These are phyloP conservation scores for Epistrophe grossulariae DNA, from an alignment of 2,888 invertebrate genomes.

Conservation along the genomic window DNA sequence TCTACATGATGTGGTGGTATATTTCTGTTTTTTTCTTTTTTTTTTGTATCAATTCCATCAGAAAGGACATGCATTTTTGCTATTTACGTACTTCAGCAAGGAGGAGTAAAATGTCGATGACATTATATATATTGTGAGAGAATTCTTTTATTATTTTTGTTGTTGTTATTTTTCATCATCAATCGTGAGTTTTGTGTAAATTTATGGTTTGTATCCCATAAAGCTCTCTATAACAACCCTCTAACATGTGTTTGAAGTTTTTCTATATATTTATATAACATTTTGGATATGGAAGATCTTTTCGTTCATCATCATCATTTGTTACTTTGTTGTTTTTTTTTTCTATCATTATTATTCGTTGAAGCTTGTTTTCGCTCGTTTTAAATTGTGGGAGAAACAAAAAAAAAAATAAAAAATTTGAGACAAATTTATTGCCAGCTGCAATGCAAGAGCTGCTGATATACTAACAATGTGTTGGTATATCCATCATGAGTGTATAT, in stretches of 20 bases:
- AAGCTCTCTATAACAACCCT: neutral
- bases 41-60: neutral
- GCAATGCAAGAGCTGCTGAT: slow-evolving; percentile 52
- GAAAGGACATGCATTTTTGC: slow-evolving; percentile 5
- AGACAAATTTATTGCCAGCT: slow-evolving; percentile 70
- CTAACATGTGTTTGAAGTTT: slow-evolving; percentile 12
- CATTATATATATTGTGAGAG: slow-evolving; percentile 2
- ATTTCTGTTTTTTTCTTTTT: neutral
- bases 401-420: slow-evolving; percentile 22
- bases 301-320: slow-evolving; percentile 71
- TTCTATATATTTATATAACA: neutral
- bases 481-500: slow-evolving; percentile 43
- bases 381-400: slow-evolving; percentile 21
- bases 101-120: slow-evolving; percentile 1
- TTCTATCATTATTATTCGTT: slow-evolving; percentile 29
- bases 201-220: neutral
- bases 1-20: slow-evolving; percentile 58
- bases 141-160: neutral
- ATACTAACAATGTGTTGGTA: slow-evolving; percentile 29
- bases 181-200: slow-evolving; percentile 11
- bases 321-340: slow-evolving; percentile 34
- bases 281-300: slow-evolving; percentile 3
- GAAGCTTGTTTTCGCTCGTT: slow-evolving; percentile 52
- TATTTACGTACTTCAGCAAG: neutral
- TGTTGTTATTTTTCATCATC: neutral